A percentile compares a stretch with the other conserved stretches of the same genome.
phyloP scores from a whole-genome alignment of 2,888 invertebrate species.

The Trachelus stipa region DNA sequence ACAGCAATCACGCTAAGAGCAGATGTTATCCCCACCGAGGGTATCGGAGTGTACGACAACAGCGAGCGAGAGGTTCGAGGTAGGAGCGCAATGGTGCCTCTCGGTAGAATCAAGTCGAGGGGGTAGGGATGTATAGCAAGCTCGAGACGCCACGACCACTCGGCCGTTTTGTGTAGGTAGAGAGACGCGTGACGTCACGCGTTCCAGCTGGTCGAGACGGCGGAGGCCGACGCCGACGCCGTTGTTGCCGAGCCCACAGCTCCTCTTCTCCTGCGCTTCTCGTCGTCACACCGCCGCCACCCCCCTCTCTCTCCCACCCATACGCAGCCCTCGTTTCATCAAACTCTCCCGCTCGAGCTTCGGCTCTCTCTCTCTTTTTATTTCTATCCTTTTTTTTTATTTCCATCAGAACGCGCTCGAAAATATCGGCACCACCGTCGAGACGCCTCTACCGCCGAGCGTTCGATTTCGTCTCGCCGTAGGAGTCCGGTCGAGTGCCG shows the following conservation, averaged over 20 bases:
- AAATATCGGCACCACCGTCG: too few species aligned
- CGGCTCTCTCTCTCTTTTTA: too few species aligned
- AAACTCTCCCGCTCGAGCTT: too few species aligned
- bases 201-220: conserved; percentile 37
- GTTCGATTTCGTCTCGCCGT: too few species aligned
- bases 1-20: conserved; percentile 63
- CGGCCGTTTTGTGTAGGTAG: conserved; percentile 30
- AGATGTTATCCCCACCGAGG: conserved; percentile 58
- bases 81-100: too few species aligned
- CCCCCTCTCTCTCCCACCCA: not conserved
- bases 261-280: conserved; percentile 5
- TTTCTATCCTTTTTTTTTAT: too few species aligned
- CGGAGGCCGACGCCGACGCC: conserved; percentile 10
- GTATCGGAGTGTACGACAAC: too few species aligned
- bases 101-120: too few species aligned
- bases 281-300: not conserved
- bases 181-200: conserved; percentile 41
- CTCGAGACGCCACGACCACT: conserved; percentile 1
- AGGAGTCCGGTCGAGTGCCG: too few species aligned
- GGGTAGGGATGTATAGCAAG: too few species aligned
- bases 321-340: not conserved
- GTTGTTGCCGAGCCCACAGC: conserved; percentile 34
- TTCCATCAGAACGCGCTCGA: too few species aligned
- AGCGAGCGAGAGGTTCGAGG: conserved; percentile 11
- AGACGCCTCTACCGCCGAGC: too few species aligned